Base-by-base conservation (phyloP, 2,888 invertebrate genomes). In the Digitonthophagus gazella region DNA sequence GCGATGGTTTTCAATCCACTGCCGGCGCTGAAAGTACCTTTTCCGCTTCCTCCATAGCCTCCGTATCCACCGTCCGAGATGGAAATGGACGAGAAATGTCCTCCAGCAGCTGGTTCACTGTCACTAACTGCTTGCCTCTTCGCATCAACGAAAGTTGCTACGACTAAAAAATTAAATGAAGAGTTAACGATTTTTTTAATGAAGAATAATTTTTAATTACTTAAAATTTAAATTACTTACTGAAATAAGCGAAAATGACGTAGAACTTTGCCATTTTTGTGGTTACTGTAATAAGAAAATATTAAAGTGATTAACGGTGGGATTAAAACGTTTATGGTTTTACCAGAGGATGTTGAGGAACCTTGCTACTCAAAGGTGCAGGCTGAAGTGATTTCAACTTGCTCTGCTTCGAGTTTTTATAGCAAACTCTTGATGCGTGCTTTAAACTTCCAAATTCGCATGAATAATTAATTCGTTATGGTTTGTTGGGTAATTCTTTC, bases 1-100 rank as follows among this genome's bases (percentile, higher is more conserved):
- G 88, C 89, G 55, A 88, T 88, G 22, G 86, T 87, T 68, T 88
- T 84, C n/a, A 91, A 76, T 0, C 90, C 89, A 65, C 89, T 89
- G 72, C 90, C 90, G 55, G 84, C 84, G 75, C 88, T 89, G 83
- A 58, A 68, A 65, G 20, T 44, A 5, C 11, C 61, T 65, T 61
- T 61, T 19, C 61, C 61, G 85, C 55, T 65, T 19, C 70, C 70
- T 15, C 22, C 22, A 22, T 22, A 22, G 6, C 28, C 28, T 44
- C 64, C 67, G 54, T 70, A 65, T 18, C 70, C 70, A 54, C 71
- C 73, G 16, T 65, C 70, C 19, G 65, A 69, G 15, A 65, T 64
- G 11, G 67, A 55, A 20, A 67, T 66, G 1, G 64, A 16, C 54
- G 72, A 71, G 15, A 72, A 72, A 67, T 66, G 68, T 66, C 72